Evolutionary conservation across 2,888 invertebrate genomes (phyloP).

Genomic region (Cheilosia scutellata): DNA sequence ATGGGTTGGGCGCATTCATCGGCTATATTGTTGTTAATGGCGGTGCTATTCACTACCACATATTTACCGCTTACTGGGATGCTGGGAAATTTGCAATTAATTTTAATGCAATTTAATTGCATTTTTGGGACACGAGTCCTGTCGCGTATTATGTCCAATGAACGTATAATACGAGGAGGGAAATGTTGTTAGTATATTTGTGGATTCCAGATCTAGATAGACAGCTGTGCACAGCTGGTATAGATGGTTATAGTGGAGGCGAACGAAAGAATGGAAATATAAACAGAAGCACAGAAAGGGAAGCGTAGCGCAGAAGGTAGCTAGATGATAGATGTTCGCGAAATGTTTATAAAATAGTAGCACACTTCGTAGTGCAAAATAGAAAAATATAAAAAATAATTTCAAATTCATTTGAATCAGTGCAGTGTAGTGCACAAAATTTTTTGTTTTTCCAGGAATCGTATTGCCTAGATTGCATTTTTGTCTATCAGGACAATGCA

Average conservation of each 20-base stretch:
- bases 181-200: conserved; percentile 3
- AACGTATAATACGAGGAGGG: neutral
- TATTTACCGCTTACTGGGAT: conserved; percentile 14
- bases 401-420: too few species aligned
- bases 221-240: neutral
- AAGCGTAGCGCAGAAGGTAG: too few species aligned
- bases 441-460: too few species aligned
- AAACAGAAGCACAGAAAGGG: too few species aligned
- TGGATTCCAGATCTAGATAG: neutral
- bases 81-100: conserved; percentile 79
- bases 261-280: neutral
- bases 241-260: neutral
- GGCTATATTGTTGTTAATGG: conserved; percentile 30
- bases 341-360: too few species aligned
- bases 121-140: conserved; percentile 76
- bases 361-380: too few species aligned
- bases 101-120: conserved; percentile 82
- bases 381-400: too few species aligned
- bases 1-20: neutral
- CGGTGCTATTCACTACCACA: neutral
- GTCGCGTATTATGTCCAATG: neutral
- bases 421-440: too few species aligned
- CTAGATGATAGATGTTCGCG: too few species aligned
- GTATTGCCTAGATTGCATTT: too few species aligned
- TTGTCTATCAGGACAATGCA: too few species aligned